Evolutionary conservation across 35 echinoderm and acorn worm species (phyloP).

Genomic region (Patiria miniata): DNA sequence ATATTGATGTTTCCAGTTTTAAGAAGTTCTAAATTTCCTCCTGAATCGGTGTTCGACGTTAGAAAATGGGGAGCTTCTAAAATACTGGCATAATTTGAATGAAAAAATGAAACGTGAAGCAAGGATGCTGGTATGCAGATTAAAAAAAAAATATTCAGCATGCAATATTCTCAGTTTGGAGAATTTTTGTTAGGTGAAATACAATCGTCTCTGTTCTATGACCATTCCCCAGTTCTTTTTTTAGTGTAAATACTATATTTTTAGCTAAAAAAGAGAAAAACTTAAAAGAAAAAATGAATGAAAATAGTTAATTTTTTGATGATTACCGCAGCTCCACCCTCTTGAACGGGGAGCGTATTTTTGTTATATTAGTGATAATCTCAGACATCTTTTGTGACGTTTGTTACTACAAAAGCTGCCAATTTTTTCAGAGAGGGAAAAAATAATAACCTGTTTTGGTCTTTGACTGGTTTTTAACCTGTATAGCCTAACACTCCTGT

Average conservation of each 20-base stretch:
- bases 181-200: not conserved
- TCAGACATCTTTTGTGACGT: constrained; percentile 11
- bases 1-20: too few relatives aligned
- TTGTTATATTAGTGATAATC: constrained; percentile 18
- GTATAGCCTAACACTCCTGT: not conserved
- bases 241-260: constrained; percentile 35
- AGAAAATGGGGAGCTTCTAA: too few relatives aligned
- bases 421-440: not conserved
- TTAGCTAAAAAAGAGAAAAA: constrained; percentile 12
- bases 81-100: too few relatives aligned
- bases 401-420: constrained; percentile 33
- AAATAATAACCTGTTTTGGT: constrained; percentile 3
- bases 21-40: too few relatives aligned
- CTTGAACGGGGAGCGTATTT: constrained; percentile 22
- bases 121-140: not conserved
- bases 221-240: constrained; percentile 21
- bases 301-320: constrained; percentile 18
- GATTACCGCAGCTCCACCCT: constrained; percentile 6
- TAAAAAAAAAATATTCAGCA: not conserved
- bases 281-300: not conserved
- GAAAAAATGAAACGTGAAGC: too few relatives aligned
- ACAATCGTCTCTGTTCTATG: not conserved
- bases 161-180: not conserved
- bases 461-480: constrained; percentile 24
- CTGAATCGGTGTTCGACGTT: too few relatives aligned